Evolutionary conservation across 2,888 invertebrate genomes (phyloP).

Genomic region (Acrobasis consociella): DNA sequence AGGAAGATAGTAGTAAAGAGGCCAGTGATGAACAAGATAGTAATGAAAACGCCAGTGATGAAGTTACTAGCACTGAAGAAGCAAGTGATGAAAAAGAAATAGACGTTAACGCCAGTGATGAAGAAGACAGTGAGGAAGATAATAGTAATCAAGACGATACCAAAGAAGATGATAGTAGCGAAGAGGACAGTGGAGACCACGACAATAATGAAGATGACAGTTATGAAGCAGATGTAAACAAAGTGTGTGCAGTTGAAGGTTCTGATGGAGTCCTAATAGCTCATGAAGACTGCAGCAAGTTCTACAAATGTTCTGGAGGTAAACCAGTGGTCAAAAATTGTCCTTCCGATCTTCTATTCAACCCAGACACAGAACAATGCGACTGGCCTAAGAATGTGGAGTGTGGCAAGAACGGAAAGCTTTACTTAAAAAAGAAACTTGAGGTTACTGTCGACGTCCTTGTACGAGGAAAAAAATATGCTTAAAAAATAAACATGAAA

Average conservation of each 20-base stretch:
- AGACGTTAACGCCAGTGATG: neutral
- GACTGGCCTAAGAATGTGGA: slow-evolving; percentile 33
- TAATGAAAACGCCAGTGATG: neutral
- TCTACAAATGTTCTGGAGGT: slow-evolving; percentile 34
- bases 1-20: slow-evolving; percentile 1
- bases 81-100: neutral
- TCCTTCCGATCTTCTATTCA: slow-evolving; percentile 28
- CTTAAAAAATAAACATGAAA: neutral
- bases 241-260: slow-evolving; percentile 28
- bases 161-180: neutral
- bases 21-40: too few species aligned
- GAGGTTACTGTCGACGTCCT: neutral
- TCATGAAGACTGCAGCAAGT: slow-evolving; percentile 35
- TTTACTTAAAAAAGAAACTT: slow-evolving; percentile 1
- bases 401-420: slow-evolving; percentile 25
- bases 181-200: neutral
- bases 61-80: neutral
- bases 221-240: neutral
- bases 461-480: slow-evolving; percentile 4
- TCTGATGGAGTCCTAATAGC: slow-evolving; percentile 29
- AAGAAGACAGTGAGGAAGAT: neutral
- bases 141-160: neutral
- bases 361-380: slow-evolving; percentile 30
- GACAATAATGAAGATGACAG: neutral
- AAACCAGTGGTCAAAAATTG: slow-evolving; percentile 30